Percentiles rank a stretch among this genome's conserved stretches.
These are phyloP conservation scores for Pristiophorus japonicus DNA, from an alignment of 2,113 vertebrate genomes.

Conservation along the genomic window DNA sequence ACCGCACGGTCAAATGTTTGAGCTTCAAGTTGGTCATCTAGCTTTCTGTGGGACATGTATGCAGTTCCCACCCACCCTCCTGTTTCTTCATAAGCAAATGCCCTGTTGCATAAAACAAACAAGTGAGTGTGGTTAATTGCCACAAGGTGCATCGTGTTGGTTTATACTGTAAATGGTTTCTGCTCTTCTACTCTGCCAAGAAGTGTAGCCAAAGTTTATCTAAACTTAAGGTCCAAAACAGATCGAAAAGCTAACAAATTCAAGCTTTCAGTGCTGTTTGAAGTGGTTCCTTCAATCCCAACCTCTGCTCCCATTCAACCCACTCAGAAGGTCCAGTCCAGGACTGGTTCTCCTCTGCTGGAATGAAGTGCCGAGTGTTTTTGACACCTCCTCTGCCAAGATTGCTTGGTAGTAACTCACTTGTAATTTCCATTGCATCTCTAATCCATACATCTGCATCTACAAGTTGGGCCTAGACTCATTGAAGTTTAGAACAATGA, in stretches of 20 bases:
- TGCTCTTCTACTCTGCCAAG: background rate
- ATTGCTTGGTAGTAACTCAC: background rate
- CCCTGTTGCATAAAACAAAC: background rate
- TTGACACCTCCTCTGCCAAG: background rate
- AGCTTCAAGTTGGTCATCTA: background rate
- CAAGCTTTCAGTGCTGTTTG: background rate
- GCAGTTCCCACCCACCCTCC: background rate
- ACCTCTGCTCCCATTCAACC: background rate
- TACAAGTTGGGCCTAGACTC: too few species aligned
- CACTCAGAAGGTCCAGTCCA: background rate
- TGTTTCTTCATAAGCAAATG: background rate
- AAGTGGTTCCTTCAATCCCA: background rate
- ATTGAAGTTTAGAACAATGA: too few species aligned
- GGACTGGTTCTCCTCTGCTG: background rate
- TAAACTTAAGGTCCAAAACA: background rate
- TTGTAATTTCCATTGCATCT: background rate
- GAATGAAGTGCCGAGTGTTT: background rate
- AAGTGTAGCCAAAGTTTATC: conserved; percentile 1
- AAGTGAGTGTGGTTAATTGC: background rate
- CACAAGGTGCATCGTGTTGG: background rate
- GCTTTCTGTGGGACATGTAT: background rate
- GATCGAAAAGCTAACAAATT: background rate
- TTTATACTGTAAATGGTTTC: background rate
- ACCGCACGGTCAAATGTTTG: background rate
- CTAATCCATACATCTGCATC: background rate